Evolutionary conservation across 2,888 invertebrate species (phyloP), one percentile per base, ranked within the genome.

Genomic region (Stenoptilia bipunctidactyla): DNA sequence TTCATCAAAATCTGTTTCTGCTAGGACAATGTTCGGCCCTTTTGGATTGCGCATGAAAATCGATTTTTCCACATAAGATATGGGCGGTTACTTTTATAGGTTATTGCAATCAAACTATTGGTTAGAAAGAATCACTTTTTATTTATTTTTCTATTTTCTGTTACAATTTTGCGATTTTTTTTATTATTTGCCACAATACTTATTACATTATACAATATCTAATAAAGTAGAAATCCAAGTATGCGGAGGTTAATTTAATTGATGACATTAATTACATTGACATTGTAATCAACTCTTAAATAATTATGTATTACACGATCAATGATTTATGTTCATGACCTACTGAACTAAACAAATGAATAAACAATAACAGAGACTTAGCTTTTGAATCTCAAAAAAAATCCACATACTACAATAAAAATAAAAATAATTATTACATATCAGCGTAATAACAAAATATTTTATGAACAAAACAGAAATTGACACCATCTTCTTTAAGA

Each of bases 151-250:
- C 76, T 77, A 76, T 68, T 56, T 69, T 71, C 65, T 62, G 70
- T 80, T 79, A 82, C 80, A 82, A 72, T 83, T 83, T 83, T 80
- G 72, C 82, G 69, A 73, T 80, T 80, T 83, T 74, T 77, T 75
- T 80, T 66, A 55, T 71, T 70, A 59, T 67, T 68, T 68, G 74
- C 72, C 76, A 79, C 75, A 57, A 68, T 61, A 64, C 66, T 70
- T 67, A 61, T 55, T 67, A 70, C 64, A 74, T 70, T 74, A 75
- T 73, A 77, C 67, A 75, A 69, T 72, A 71, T 74, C 70, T 75
- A 79, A 74, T 77, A 79, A 79, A 79, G 75, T 79, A 79, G 72
- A 80, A 79, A 76, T 75, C 62, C 69, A 70, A 71, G 66, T 72
- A 79, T 58, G 69, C 75, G 76, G 71, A 76, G 77, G 73, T 75